phyloP scores from a whole-genome alignment of 2,113 vertebrate species.

The Pterocles gutturalis region DNA sequence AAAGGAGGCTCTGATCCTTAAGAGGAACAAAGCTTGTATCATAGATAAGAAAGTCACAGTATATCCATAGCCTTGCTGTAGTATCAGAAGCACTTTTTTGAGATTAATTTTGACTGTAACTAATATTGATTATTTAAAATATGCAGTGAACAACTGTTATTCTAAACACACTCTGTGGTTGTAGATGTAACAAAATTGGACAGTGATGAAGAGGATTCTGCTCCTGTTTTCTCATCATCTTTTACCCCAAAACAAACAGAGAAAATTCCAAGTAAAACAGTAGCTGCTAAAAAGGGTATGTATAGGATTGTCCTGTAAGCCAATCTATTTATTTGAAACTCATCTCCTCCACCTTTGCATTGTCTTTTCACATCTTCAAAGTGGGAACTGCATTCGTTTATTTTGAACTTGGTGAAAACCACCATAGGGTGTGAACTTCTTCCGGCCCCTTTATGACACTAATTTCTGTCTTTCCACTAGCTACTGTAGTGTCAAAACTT shows the following conservation, averaged over 20 bases:
- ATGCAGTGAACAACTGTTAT: background rate
- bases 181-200: slow-evolving; percentile 90
- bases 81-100: background rate
- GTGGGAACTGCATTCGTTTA: background rate
- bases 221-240: slow-evolving; percentile 86
- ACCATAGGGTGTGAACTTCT: background rate
- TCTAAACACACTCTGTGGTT: slow-evolving; percentile 46
- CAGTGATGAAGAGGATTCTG: slow-evolving; percentile 86
- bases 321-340: background rate
- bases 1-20: background rate
- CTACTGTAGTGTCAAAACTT: background rate
- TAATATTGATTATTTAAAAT: background rate
- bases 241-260: slow-evolving; percentile 88
- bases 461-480: background rate
- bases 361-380: background rate
- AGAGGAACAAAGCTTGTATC: background rate
- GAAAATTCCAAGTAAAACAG: slow-evolving; percentile 82
- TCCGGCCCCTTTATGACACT: background rate
- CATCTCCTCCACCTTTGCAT: background rate
- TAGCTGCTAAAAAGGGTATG: slow-evolving; percentile 89
- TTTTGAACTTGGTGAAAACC: background rate
- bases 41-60: background rate
- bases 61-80: background rate
- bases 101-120: background rate
- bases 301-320: background rate